These are phyloP conservation scores for Phalangium opilio DNA, from an alignment of 2,888 invertebrate genomes.

Conservation along the genomic window DNA sequence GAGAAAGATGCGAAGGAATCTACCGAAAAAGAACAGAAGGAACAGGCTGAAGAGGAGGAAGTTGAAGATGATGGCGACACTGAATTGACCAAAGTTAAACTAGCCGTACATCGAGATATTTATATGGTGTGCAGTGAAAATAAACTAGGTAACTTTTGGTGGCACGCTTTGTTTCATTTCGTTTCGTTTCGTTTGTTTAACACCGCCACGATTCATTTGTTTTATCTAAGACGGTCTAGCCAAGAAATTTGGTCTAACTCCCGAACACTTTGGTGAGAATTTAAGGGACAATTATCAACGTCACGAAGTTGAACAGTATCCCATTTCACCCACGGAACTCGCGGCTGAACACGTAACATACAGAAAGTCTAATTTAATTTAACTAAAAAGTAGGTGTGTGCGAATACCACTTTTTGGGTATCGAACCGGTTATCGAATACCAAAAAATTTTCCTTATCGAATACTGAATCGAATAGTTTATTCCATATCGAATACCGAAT, in stretches of 20 bases:
- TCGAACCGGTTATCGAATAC: too few species aligned
- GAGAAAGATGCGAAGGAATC: conserved; percentile 11
- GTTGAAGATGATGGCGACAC: conserved; percentile 28
- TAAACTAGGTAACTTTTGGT: conserved; percentile 14
- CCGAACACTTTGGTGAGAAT: conserved; percentile 92
- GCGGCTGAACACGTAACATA: conserved; percentile 51
- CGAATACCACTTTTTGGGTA: too few species aligned
- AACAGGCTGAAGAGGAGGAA: conserved; percentile 47
- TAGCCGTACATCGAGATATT: conserved; percentile 69
- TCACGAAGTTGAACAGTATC: conserved; percentile 85
- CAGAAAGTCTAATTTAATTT: background rate
- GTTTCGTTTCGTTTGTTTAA: too few species aligned
- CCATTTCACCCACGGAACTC: conserved; percentile 61
- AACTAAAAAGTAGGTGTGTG: too few species aligned
- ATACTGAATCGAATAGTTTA: too few species aligned
- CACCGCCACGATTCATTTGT: too few species aligned
- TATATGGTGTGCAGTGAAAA: conserved; percentile 36
- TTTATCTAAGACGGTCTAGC: conserved; percentile 50
- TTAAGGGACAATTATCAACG: conserved; percentile 85
- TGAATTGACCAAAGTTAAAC: conserved; percentile 39
- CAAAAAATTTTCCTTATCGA: too few species aligned
- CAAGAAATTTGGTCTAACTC: conserved; percentile 77
- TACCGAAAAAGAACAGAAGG: conserved; percentile 24
- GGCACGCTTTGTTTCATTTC: too few species aligned
- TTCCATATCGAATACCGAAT: too few species aligned